Evolutionary conservation across 2,797 vertebrate genomes (phyloP), one percentile per base, ranked within the genome.

Genomic region (Alcedo quadribrachys): DNA sequence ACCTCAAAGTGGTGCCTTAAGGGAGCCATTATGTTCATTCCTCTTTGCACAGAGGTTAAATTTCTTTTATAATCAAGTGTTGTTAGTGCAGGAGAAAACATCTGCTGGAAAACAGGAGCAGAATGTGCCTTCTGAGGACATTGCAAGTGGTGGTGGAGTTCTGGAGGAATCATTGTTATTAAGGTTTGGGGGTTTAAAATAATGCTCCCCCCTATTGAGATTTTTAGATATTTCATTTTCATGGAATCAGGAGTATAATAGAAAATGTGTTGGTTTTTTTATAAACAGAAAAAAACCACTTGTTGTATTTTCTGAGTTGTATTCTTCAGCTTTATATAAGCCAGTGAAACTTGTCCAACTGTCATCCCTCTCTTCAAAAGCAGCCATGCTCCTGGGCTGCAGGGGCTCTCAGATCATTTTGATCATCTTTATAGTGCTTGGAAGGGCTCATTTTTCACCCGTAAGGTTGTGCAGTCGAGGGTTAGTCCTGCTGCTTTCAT

Each of bases 31-130:
- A 71, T 15, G 40, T 78, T 93, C 46, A 16, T 50, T 96, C 43
- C 33, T 85, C 57, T 80, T 81, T 86, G 67, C 80, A 61, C 62
- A 80, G 77, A 90, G 81, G 68, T 33, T 48, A 46, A 71, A 82
- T 80, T 68, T 88, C 67, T 92, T 91, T 91, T 84, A 57, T 94
- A 80, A 90, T 92, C 81, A 88, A 91, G 27, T 91, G 77, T 55
- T 91, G 57, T 67, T 94, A 91, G 90, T 90, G 71, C 57, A 62
- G 35, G 2, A 82, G 54, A 91, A 85, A 93, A 45, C 37, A 79
- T 89, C 83, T 89, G 83, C 43, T 68, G 65, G 68, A 53, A 80
- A 94, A 82, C 30, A 8, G 8, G 20, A 91, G 83, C 20, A 33
- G 61, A 86, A 87, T 93, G 91, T 93, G 80, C 93, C 78, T 90